These are phyloP conservation scores for Nycticorax nycticorax DNA, from an alignment of 2,113 vertebrate species.

Conservation along the genomic window DNA sequence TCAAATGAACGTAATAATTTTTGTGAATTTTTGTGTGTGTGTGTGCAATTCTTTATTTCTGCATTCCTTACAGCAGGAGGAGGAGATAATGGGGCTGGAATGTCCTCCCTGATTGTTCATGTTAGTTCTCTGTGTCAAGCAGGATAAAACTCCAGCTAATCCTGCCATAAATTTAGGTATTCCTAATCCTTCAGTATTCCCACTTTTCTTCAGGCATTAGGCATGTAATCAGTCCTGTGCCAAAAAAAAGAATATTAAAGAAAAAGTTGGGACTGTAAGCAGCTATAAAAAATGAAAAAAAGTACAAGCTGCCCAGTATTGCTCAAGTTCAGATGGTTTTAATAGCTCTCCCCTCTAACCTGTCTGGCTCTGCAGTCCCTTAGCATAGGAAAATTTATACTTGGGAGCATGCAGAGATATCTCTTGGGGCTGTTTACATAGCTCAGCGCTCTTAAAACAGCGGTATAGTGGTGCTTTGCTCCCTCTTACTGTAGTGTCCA, in stretches of 20 bases:
- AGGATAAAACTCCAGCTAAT: constrained; percentile 24
- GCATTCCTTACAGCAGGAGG: neutral
- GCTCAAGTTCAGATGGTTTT: neutral
- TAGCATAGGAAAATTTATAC: neutral
- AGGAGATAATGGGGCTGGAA: constrained; percentile 32
- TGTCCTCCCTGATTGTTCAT: neutral
- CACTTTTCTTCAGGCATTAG: neutral
- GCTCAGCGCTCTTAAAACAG: neutral
- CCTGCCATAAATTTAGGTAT: constrained; percentile 44
- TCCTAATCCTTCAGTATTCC: constrained; percentile 32
- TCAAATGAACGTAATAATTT: neutral
- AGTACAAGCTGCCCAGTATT: neutral
- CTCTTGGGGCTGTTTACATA: neutral
- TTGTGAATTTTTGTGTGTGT: neutral
- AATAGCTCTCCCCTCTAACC: neutral
- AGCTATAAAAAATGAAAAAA: neutral
- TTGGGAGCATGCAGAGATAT: neutral
- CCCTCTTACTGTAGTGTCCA: neutral
- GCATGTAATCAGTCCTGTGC: neutral
- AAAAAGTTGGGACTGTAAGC: neutral
- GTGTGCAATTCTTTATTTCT: neutral
- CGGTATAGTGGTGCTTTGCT: neutral
- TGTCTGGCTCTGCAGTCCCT: neutral
- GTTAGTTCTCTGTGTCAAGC: constrained; percentile 1
- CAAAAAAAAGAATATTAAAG: neutral